Evolutionary conservation across 1,140 invertebrate genomes (phyloP).

Genomic region (Heliconius himera): DNA sequence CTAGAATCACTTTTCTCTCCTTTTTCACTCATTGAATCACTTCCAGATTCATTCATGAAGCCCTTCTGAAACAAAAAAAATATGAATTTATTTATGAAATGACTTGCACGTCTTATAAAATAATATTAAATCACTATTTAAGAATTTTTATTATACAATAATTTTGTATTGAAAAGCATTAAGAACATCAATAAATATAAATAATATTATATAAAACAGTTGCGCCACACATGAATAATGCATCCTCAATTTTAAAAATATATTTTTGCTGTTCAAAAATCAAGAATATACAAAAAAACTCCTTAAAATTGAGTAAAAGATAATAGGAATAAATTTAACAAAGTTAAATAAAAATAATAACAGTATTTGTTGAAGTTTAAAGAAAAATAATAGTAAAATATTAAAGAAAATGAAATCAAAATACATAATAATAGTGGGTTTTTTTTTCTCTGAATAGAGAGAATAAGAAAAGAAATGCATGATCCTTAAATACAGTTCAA

Average conservation of each 20-base stretch:
- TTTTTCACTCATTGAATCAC: slow-evolving; percentile 84
- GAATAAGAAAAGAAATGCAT: neutral
- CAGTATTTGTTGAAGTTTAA: neutral
- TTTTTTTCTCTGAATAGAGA: neutral
- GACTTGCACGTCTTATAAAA: neutral
- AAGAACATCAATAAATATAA: neutral
- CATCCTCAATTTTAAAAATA: no score
- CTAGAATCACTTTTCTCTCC: slow-evolving; percentile 82
- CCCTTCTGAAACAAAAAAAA: slow-evolving; percentile 81
- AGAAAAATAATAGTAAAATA: neutral
- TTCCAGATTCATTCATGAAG: slow-evolving; percentile 84
- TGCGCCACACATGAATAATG: no score
- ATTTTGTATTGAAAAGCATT: neutral
- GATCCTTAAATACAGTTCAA: neutral
- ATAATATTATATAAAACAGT: no score
- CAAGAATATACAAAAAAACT: no score
- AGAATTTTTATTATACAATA: neutral
- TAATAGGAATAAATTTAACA: neutral
- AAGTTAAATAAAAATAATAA: neutral
- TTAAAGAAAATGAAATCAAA: no score
- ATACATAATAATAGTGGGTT: no score
- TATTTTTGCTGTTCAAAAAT: no score
- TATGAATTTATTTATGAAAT: neutral
- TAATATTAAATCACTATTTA: neutral
- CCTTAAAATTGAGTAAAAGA: neutral